Evolutionary conservation across 2,888 invertebrate genomes (phyloP).

Genomic region (Drosophila meridionalis): DNA sequence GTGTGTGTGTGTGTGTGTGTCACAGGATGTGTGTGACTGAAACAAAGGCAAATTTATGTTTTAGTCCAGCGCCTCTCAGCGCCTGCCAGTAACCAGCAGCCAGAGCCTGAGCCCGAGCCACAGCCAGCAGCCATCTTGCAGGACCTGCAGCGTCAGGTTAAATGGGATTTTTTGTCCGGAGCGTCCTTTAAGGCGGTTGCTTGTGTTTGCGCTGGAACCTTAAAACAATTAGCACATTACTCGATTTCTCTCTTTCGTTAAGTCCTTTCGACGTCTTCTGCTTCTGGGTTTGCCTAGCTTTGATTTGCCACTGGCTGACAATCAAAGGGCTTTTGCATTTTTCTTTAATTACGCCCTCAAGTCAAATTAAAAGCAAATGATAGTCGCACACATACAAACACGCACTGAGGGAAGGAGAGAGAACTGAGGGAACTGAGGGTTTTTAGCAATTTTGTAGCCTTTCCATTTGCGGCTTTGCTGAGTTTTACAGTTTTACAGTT

Average conservation of each 20-base stretch:
- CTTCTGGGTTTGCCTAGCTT: slow-evolving; percentile 38
- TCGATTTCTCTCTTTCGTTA: slow-evolving; percentile 8
- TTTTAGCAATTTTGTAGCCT: slow-evolving; percentile 28
- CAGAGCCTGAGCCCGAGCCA: no score
- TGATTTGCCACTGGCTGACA: slow-evolving; percentile 65
- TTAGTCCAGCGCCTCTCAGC: slow-evolving; percentile 58
- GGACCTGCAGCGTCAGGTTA: slow-evolving; percentile 68
- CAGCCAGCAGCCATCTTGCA: slow-evolving; percentile 24
- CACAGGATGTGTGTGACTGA: slow-evolving; percentile 71
- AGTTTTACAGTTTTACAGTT: slow-evolving; percentile 53
- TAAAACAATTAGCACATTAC: slow-evolving; percentile 67
- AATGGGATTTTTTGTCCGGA: slow-evolving; percentile 65
- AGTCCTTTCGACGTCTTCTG: slow-evolving; percentile 22
- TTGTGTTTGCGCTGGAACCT: slow-evolving; percentile 34
- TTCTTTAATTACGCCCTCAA: slow-evolving; percentile 78
- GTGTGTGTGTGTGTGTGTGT: slow-evolving; percentile 41
- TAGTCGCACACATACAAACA: slow-evolving; percentile 43
- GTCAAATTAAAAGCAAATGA: slow-evolving; percentile 78
- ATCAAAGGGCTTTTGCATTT: slow-evolving; percentile 75
- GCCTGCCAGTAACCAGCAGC: slow-evolving; percentile 46
- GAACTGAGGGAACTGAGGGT: neutral
- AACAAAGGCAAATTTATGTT: slow-evolving; percentile 76
- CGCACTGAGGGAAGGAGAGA: neutral
- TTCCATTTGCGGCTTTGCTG: slow-evolving; percentile 48
- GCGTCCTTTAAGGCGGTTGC: slow-evolving; percentile 51